Evolutionary conservation across 2,888 invertebrate genomes (phyloP).

Genomic region (Mesorhabditis sp.): DNA sequence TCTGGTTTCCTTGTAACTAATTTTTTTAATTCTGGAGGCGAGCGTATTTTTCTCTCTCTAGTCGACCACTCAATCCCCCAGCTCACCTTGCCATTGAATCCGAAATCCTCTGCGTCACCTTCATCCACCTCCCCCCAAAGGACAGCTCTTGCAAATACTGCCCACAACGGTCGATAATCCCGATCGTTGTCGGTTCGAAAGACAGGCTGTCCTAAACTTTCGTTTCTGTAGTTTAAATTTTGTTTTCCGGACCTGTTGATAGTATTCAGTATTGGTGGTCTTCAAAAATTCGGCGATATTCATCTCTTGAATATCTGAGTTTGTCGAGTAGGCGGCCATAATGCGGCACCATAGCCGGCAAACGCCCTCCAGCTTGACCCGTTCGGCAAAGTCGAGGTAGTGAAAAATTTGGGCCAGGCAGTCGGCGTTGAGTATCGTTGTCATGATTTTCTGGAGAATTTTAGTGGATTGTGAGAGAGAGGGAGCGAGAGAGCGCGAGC

Average conservation of each 20-base stretch:
- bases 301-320: slow-evolving; percentile 17
- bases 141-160: slow-evolving; percentile 30
- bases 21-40: too few relatives aligned
- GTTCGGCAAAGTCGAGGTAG: slow-evolving; percentile 30
- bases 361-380: slow-evolving; percentile 40
- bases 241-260: slow-evolving; percentile 19
- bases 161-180: slow-evolving; percentile 40
- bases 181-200: slow-evolving; percentile 33
- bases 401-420: slow-evolving; percentile 24
- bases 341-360: slow-evolving; percentile 30
- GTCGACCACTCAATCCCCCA: too few relatives aligned
- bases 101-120: slow-evolving; percentile 37
- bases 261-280: slow-evolving; percentile 21
- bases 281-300: slow-evolving; percentile 24
- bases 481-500: too few relatives aligned
- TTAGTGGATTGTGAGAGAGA: too few relatives aligned
- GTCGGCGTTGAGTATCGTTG: slow-evolving; percentile 14
- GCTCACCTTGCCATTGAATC: slow-evolving; percentile 32
- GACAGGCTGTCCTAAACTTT: slow-evolving; percentile 28
- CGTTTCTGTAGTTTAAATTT: background rate
- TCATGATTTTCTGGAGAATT: too few relatives aligned
- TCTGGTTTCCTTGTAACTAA: too few relatives aligned
- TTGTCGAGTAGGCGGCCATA: slow-evolving; percentile 20
- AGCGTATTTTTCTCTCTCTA: too few relatives aligned
- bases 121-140: slow-evolving; percentile 43